phyloP scores from a whole-genome alignment of 2,797 vertebrate genomes.

The Eulemur albifrons region DNA sequence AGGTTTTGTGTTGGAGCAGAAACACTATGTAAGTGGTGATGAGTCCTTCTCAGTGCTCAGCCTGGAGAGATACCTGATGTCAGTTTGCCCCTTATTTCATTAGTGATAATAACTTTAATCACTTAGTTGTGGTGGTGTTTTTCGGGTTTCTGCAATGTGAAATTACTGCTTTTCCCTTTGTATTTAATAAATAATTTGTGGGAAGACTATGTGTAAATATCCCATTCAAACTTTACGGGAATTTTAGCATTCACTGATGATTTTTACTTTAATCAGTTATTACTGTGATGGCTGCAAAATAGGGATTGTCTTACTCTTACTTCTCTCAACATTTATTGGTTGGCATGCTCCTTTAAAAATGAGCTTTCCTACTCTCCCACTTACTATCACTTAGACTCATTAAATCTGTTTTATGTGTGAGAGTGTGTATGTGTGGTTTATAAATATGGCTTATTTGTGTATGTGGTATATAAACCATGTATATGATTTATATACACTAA shows the following conservation, averaged over 20 bases:
- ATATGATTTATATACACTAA: not conserved
- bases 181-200: constrained; percentile 23
- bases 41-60: not conserved
- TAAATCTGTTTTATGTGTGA: constrained; percentile 15
- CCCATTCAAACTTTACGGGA: not conserved
- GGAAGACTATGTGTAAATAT: not conserved
- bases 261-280: not conserved
- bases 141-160: not conserved
- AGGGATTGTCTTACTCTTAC: not conserved
- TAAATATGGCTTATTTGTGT: not conserved
- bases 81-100: not conserved
- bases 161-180: not conserved
- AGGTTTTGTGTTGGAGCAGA: not conserved
- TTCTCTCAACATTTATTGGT: not conserved
- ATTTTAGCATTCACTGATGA: not conserved
- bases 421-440: not conserved
- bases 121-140: not conserved
- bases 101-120: not conserved
- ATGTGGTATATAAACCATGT: not conserved
- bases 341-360: constrained; percentile 34
- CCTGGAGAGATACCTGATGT: not conserved
- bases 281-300: not conserved
- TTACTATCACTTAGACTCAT: not conserved
- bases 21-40: not conserved
- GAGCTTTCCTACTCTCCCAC: not conserved